phyloP scores from a whole-genome alignment of 2,113 vertebrate genomes.

The Poeciliopsis prolifica region DNA sequence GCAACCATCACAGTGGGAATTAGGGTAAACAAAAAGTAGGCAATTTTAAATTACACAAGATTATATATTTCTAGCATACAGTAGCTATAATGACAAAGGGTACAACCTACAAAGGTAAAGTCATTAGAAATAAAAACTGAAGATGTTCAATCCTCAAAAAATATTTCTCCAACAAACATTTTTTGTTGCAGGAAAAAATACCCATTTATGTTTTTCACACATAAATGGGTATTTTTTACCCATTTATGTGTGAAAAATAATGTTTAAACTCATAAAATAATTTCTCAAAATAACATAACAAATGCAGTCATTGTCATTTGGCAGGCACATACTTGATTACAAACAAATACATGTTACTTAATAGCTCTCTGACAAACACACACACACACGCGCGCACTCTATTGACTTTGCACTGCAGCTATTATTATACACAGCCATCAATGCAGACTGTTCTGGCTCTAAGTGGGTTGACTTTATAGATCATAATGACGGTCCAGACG shows the following conservation, averaged over 20 bases:
- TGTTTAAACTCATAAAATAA: constrained; percentile 21
- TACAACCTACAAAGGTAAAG: background rate
- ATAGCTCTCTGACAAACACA: constrained; percentile 13
- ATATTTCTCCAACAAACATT: background rate
- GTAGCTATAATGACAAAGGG: background rate
- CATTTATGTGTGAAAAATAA: constrained; percentile 6
- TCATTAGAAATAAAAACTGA: background rate
- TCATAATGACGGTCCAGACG: constrained; percentile 24
- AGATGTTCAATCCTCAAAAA: background rate
- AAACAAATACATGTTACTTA: constrained; percentile 34
- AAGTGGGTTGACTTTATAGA: constrained; percentile 26
- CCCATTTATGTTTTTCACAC: background rate
- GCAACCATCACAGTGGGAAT: background rate
- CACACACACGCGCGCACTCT: constrained; percentile 18
- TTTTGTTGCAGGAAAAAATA: background rate
- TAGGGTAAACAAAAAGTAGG: background rate
- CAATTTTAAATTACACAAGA: too few species aligned
- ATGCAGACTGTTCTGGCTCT: constrained; percentile 19
- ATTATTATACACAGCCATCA: constrained; percentile 39
- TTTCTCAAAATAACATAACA: constrained; percentile 14
- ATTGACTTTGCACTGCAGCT: constrained; percentile 31
- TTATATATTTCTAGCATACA: too few species aligned
- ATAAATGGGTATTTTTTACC: background rate
- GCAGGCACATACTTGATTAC: constrained; percentile 32
- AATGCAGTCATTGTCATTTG: constrained; percentile 24